Conservation (phyloP, 2,113 vertebrate genomes). For the Desmodus rotundus region DNA sequence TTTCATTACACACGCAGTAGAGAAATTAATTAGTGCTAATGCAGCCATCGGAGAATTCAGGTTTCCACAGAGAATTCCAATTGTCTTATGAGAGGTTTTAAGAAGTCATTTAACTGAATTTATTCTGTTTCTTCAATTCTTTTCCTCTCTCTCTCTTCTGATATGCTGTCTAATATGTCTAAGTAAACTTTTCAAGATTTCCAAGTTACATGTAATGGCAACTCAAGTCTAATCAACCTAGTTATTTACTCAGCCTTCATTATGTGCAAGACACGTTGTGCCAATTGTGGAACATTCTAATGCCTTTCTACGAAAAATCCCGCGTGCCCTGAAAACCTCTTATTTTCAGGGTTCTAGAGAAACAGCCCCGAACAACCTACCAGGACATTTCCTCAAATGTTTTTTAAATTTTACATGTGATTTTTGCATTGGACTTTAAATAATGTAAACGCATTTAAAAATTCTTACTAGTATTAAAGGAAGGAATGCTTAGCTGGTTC, state of each 20-base stretch:
- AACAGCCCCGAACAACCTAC: not conserved
- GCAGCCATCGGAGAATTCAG: constrained; percentile 18
- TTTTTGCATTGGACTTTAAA: not conserved
- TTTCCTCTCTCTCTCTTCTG: not conserved
- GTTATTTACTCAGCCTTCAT: not conserved
- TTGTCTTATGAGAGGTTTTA: not conserved
- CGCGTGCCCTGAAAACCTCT: not conserved
- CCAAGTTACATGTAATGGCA: not conserved
- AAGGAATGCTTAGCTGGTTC: not conserved
- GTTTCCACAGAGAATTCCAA: constrained; percentile 31
- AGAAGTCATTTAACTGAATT: constrained; percentile 36
- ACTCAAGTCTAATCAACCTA: not conserved
- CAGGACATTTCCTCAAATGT: not conserved
- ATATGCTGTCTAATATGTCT: not conserved
- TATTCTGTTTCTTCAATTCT: not conserved
- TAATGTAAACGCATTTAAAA: not conserved
- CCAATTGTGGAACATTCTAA: not conserved
- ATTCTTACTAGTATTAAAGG: not conserved
- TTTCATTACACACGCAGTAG: constrained; percentile 39
- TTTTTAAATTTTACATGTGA: not conserved
- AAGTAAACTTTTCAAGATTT: constrained; percentile 29
- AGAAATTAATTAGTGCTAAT: constrained; percentile 31
- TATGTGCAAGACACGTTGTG: not conserved
- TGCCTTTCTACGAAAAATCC: not conserved
- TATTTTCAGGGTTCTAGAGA: not conserved